phyloP scores from a whole-genome alignment of 2,113 vertebrate genomes.

The Rhadina sibilatrix region DNA sequence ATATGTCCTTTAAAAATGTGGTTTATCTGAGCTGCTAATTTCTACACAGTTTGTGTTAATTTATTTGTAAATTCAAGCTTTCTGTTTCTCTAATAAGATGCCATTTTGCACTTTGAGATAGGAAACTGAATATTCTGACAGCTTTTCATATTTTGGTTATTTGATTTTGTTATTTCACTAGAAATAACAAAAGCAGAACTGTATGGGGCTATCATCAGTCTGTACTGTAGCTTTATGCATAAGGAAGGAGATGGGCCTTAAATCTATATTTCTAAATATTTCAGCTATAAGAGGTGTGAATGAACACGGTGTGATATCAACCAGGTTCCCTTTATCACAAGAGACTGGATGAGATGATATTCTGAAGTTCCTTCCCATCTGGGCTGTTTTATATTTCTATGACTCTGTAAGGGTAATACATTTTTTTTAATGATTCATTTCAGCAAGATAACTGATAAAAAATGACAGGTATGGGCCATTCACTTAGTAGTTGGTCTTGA shows the following conservation, averaged over 20 bases:
- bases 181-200: neutral
- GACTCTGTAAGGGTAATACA: neutral
- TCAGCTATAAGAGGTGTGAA: neutral
- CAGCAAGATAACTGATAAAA: neutral
- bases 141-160: neutral
- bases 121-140: neutral
- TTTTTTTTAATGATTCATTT: neutral
- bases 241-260: neutral
- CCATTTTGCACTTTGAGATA: neutral
- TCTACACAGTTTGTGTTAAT: neutral
- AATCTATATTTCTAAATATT: neutral
- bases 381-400: neutral
- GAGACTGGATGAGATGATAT: neutral
- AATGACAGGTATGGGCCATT: accelerated
- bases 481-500: neutral
- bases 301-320: neutral
- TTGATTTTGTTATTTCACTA: neutral
- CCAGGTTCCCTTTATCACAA: neutral
- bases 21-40: neutral
- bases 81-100: neutral
- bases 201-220: neutral
- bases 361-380: neutral
- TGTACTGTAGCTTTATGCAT: neutral
- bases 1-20: neutral
- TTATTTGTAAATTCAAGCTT: neutral